Evolutionary conservation across 2,888 invertebrate genomes (phyloP), one percentile per base, ranked within the genome.

Genomic region (Aphrophora alni): DNA sequence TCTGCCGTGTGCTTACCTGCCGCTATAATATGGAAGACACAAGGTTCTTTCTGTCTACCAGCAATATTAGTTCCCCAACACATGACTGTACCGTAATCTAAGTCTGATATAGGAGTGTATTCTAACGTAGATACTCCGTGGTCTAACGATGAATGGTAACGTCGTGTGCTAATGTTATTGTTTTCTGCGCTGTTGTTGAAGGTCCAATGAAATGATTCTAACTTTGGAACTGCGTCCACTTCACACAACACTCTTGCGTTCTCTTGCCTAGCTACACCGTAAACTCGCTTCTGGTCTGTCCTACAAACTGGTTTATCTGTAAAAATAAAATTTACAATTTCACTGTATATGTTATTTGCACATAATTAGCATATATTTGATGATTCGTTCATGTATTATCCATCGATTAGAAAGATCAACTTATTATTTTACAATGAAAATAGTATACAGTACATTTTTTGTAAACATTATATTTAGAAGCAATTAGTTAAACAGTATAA

Each of bases 241-340:
- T 94, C 94, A 87, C 97, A 97, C 75, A 92, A 89, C 80, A 97
- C 93, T 87, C 92, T 92, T 0, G 95, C 94, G 78, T 93, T 92
- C 88, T 96, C 96, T 87, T 94, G 93, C 82, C 95, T 90, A 0
- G 95, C 95, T 1, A 95, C 95, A 0, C 96, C 96, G 85, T 96
- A 96, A 82, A 97, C 92, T 75, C 92, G 91, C 86, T 94, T 93
- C 87, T 94, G 93, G 81, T 93, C 94, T 82, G 90, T 90, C 86
- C 92, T 92, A 88, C 97, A 97, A 84, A 95, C 92, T 82, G 96
- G 96, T 87, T 95, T 95, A 88, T 95, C 97, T 97, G 90, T 17
- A 88, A 88, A 51, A 71, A 69, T n/a, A n/a, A n/a, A n/a, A n/a
- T n/a, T n/a, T n/a, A n/a, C n/a, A 59, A n/a, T n/a, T n/a, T n/a